phyloP scores from a whole-genome alignment of 1,140 invertebrate species.

The Samia ricini region DNA sequence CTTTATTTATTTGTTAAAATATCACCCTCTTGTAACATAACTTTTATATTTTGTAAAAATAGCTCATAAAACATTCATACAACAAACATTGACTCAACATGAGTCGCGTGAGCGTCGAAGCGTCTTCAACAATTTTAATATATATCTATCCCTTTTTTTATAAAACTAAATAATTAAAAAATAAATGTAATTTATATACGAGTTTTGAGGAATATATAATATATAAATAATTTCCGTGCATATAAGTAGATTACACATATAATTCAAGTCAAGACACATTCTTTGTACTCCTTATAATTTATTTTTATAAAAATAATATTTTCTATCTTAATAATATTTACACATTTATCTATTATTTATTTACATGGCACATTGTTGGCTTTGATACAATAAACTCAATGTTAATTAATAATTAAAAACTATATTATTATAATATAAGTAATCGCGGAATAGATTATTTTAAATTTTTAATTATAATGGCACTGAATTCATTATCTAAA shows the following conservation, averaged over 20 bases:
- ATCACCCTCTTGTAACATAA: neutral
- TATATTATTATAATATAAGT: conserved; percentile 20
- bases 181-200: neutral
- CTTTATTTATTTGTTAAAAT: neutral
- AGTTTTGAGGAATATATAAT: neutral
- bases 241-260: neutral
- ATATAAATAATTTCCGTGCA: neutral
- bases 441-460: conserved; percentile 21
- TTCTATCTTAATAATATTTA: neutral
- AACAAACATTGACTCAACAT: conserved; percentile 60
- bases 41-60: neutral
- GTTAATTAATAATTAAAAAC: conserved; percentile 20
- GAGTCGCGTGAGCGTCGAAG: conserved; percentile 56
- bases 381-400: conserved; percentile 26
- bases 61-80: conserved; percentile 27
- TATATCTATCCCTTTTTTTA: neutral
- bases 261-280: conserved; percentile 20
- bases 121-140: conserved; percentile 42
- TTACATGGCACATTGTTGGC: conserved; percentile 59
- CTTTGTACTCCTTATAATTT: conserved; percentile 37
- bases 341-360: conserved; percentile 26
- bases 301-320: conserved; percentile 1
- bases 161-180: neutral
- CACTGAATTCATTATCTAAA: conserved; percentile 40
- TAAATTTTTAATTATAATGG: conserved; percentile 51